Evolutionary conservation across 1,140 invertebrate genomes (phyloP).

Genomic region (Gyrodactylus salaris): DNA sequence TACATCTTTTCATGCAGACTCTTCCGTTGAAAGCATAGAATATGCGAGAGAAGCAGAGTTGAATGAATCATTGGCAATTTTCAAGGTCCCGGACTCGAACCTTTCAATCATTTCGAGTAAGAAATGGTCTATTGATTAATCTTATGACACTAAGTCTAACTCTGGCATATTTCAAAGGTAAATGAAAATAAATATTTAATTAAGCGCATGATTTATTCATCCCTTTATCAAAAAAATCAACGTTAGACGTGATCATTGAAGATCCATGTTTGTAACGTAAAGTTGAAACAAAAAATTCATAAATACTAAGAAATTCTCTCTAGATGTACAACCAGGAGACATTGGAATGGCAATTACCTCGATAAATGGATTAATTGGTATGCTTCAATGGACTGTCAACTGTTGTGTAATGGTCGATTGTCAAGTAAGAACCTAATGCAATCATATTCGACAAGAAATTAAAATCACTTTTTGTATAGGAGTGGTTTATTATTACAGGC

Average conservation of each 20-base stretch:
- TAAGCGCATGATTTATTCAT: background rate
- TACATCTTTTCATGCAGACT: slow-evolving; percentile 18
- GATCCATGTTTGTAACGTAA: too few species aligned
- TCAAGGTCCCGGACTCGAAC: background rate
- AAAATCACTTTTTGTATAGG: too few species aligned
- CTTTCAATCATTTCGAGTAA: background rate
- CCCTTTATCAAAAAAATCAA: too few species aligned
- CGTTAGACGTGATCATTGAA: too few species aligned
- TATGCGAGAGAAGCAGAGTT: background rate
- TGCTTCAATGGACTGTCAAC: background rate
- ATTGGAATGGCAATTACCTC: background rate
- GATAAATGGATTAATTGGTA: background rate
- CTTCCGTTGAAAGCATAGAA: background rate
- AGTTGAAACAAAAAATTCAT: background rate
- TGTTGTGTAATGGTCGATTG: background rate
- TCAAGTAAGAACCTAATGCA: too few species aligned
- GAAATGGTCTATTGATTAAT: background rate
- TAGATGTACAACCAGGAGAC: background rate
- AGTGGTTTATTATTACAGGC: too few species aligned
- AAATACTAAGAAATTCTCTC: background rate
- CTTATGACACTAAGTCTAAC: background rate
- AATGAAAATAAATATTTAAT: background rate
- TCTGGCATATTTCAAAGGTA: background rate
- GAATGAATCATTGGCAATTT: background rate
- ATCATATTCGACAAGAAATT: too few species aligned